Base-by-base conservation (phyloP, 1,140 invertebrate genomes). In the Papilio dardanus region DNA sequence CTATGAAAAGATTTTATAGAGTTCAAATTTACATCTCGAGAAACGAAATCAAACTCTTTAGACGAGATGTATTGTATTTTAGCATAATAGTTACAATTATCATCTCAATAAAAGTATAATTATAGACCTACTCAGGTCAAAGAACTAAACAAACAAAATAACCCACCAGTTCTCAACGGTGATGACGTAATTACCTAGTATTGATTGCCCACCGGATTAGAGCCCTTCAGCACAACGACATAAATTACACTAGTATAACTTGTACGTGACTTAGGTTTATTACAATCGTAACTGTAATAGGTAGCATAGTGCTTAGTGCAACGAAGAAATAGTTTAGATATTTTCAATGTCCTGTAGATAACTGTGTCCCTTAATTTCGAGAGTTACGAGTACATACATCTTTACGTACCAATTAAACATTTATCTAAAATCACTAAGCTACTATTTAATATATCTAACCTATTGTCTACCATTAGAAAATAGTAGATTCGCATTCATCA, bases 181-280 rank as follows among this genome's bases (percentile, higher is more conserved):
- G 74, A 81, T 87, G 87, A 88, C 84, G 84, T 81, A 87, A 84
- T 77, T 76, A 62, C 71, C 58, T 58, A 66, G 79, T 84, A 87
- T 88, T 78, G 87, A 88, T 88, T 86, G 40, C 7, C 76, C 24
- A 71, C 69, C 40, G 42, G 46, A 30, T n/a, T 19, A 33, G 71
- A 73, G 21, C 46, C 16, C n/a, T 58, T 58, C 30, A 58, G 54
- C 71, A 58, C 28, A 10, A 71, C 28, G 12, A 33, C 12, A 73
- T 73, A 54, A 16, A 10, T 71, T 71, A 30, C 37, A 68, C 67
- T 54, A 21, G 14, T 42, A n/a, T 42, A 7, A 46, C 24, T n/a
- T 54, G 19, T 54, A 54, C 6, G 46, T n/a, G 50, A 54, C 21
- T 21, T 28, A 24, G 7, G 50, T 54, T 54, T 54, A 54, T 54